Base-by-base conservation (phyloP, 2,797 vertebrate species). In the Trematomus bernacchii region DNA sequence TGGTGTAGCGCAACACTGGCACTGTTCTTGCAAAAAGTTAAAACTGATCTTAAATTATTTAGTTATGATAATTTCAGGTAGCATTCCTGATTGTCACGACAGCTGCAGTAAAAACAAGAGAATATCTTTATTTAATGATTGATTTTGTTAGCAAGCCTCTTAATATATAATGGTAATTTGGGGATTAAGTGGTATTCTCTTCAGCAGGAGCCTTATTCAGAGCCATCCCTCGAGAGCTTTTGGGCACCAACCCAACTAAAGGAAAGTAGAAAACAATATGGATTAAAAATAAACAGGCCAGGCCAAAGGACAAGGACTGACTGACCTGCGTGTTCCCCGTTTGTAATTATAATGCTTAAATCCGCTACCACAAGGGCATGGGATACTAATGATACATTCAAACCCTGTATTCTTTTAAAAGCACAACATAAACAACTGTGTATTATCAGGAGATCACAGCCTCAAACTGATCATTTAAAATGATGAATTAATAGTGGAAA, bases 401-500 rank as follows among this genome's bases (percentile, higher is more conserved):
- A 57, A 52, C 47, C 51, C 10, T 42, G 15, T 3, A 40, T n/a
- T 21, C 54, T 61, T 40, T 12, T n/a, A 50, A 71, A 59, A 43
- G 51, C 10, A 4, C 3, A 47, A 47, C 19, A 59, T 44, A 53
- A 47, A 53, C 70, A 14, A 10, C 19, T 16, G 11, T 23, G 46
- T 30, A 9, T 66, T 60, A 66, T 55, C 12, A 30, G 40, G 52
- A 63, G 59, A 57, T 66, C 37, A 18, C 18, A 13, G n/a, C 42
- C 58, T 47, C 55, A 23, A 70, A 60, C 64, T 62, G 12, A 16
- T 23, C 11, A 71, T 30, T 47, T 23, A 10, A 10, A n/a, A 11
- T 23, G 27, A 63, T 66, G 65, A 54, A n/a, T 53, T n/a, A 53
- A 23, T 14, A 16, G 42, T 54, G 61, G 42, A 44, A 64, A 19